Base-by-base conservation (phyloP, 2,888 invertebrate genomes). In the Drosophila algonquin region DNA sequence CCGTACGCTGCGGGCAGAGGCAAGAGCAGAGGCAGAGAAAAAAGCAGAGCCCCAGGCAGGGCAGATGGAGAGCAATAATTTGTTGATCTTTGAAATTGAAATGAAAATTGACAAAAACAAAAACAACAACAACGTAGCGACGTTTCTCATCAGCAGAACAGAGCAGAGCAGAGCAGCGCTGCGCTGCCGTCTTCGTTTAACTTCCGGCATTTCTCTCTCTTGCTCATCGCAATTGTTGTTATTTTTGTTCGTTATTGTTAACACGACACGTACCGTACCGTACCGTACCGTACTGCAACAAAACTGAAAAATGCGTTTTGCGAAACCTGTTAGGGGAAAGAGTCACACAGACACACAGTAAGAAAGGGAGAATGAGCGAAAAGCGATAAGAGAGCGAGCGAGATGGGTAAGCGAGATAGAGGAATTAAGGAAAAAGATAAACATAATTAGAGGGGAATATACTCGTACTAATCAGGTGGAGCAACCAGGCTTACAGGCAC, bases 131-230 rank as follows among this genome's bases (percentile, higher is more conserved):
- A 24, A 24, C 24, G 24, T 24, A 0, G 24, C 54, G 54, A 54
- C 59, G 48, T 24, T 60, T 24, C 57, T 57, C 57, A 48, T 57
- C 57, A 48, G n/a, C n/a, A 21, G 35, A 8, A 40, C 64, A 48
- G 53, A 14, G 14, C 24, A 24, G 24, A 24, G 24, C 24, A 24
- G 21, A 21, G 24, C 24, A 5, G 24, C 60, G 35, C 27, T 35
- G 50, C 14, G 60, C 65, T 65, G 50, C 58, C 70, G 83, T 70
- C 67, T 69, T 71, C 61, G 65, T 52, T 75, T 85, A 64, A 77
- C 82, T 83, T 87, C 82, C 88, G 82, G 87, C 87, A 82, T 81
- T 77, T 81, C 40, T 24, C 40, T 24, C 24, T 65, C 73, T 77
- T 69, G 85, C 79, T 79, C 82, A 81, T 87, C 87, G 64, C 54